phyloP scores from a whole-genome alignment of 2,888 invertebrate genomes.

The Heliconius erato region DNA sequence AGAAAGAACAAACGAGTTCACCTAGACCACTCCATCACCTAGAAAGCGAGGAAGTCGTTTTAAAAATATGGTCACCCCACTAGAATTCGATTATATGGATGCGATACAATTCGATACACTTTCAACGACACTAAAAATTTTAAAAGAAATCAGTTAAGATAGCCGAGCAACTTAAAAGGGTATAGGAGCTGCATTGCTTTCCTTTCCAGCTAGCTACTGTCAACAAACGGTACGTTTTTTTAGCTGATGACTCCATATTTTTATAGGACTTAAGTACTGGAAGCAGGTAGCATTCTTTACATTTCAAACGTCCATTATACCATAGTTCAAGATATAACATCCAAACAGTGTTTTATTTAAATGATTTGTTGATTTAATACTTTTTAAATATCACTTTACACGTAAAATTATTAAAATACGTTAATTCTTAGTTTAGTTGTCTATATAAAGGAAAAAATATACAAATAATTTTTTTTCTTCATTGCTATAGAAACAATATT shows the following conservation, averaged over 20 bases:
- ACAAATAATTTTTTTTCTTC: neutral
- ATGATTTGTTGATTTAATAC: no score
- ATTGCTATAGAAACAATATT: neutral
- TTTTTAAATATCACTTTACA: neutral
- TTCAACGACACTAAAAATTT: constrained; percentile 41
- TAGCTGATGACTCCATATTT: constrained; percentile 21
- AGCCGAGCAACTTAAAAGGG: constrained; percentile 36
- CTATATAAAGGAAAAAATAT: no score
- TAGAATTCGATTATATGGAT: constrained; percentile 7
- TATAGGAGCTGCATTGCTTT: constrained; percentile 31
- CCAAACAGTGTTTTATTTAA: neutral
- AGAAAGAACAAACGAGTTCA: neutral
- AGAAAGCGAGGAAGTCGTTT: neutral
- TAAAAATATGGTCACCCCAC: constrained; percentile 3
- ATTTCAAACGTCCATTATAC: constrained; percentile 4
- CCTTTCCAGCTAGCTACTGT: constrained; percentile 23
- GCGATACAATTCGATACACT: constrained; percentile 44
- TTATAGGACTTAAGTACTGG: constrained; percentile 23
- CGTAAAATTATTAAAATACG: neutral
- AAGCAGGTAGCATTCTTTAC: constrained; percentile 21
- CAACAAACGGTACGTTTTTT: constrained; percentile 12
- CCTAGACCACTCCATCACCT: neutral
- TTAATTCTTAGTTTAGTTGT: no score
- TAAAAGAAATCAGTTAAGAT: constrained; percentile 36
- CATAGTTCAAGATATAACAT: no score